Percentiles rank a stretch among this genome's conserved stretches.
Conservation (phyloP, 2,113 vertebrate genomes). For the Oreochromis tanganicae region DNA sequence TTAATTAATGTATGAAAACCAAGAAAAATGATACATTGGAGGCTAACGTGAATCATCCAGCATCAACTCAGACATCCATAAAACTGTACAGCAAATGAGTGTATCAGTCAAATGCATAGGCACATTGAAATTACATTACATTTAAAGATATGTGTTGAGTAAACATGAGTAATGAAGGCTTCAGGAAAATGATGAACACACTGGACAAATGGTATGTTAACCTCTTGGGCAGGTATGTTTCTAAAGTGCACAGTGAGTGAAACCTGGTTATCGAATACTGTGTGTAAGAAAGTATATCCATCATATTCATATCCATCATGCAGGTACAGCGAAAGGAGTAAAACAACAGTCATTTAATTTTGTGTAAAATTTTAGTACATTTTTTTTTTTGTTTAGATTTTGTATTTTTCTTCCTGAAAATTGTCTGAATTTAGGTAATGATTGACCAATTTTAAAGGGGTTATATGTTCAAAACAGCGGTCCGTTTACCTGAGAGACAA, state of each 20-base stretch:
- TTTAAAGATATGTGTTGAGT: background rate
- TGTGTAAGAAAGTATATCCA: too few relatives aligned
- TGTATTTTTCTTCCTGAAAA: background rate
- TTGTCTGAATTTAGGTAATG: background rate
- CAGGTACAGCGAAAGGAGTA: background rate
- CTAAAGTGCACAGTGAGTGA: background rate
- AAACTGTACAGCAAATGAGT: background rate
- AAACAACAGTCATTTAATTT: background rate
- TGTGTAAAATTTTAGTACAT: background rate
- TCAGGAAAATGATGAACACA: background rate
- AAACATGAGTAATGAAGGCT: background rate
- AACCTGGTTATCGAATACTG: background rate
- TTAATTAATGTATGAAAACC: background rate
- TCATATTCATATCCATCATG: background rate
- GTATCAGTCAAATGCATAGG: background rate
- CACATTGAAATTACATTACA: background rate
- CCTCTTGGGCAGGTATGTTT: background rate
- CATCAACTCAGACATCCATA: background rate
- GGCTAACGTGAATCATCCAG: background rate
- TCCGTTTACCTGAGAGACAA: background rate
- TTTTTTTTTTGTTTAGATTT: background rate
- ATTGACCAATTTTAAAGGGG: background rate
- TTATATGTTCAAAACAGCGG: background rate
- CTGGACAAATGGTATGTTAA: background rate
- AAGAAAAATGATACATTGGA: background rate